A percentile compares a stretch with the other conserved stretches of the same genome.
Evolutionary conservation across 2,113 vertebrate species (phyloP).

Genomic region (Thymallus thymallus): DNA sequence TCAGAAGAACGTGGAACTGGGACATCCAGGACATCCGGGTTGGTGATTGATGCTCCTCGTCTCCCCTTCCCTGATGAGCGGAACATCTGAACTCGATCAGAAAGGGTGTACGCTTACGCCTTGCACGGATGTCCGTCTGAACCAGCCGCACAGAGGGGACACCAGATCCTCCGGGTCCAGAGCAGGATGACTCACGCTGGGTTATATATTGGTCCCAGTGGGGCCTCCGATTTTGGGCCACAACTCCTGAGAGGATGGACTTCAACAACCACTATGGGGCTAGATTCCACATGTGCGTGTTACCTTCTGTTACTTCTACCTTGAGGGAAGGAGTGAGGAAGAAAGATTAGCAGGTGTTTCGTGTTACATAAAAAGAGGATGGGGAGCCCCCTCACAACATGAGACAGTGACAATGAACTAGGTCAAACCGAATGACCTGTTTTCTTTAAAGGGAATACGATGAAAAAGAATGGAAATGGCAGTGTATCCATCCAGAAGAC

Average conservation of each 20-base stretch:
- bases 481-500: neutral
- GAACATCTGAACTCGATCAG: conserved; percentile 60
- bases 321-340: conserved; percentile 20
- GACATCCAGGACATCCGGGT: conserved; percentile 30
- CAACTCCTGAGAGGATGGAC: conserved; percentile 52
- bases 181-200: conserved; percentile 49
- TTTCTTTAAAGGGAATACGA: too few relatives aligned
- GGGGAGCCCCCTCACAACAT: conserved; percentile 33
- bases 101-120: conserved; percentile 4
- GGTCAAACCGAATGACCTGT: conserved; percentile 11
- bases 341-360: conserved; percentile 49
- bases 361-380: conserved; percentile 48
- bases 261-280: conserved; percentile 40
- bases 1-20: conserved; percentile 38
- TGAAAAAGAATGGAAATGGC: neutral
- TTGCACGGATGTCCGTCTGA: conserved; percentile 22
- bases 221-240: conserved; percentile 47
- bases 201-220: conserved; percentile 58
- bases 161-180: conserved; percentile 44
- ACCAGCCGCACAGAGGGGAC: conserved; percentile 31
- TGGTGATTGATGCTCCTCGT: conserved; percentile 33
- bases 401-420: conserved; percentile 36
- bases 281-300: conserved; percentile 53
- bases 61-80: conserved; percentile 34
- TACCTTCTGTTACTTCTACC: conserved; percentile 44